Base-by-base conservation (phyloP, 2,113 vertebrate species). In the Callionymus lyra region DNA sequence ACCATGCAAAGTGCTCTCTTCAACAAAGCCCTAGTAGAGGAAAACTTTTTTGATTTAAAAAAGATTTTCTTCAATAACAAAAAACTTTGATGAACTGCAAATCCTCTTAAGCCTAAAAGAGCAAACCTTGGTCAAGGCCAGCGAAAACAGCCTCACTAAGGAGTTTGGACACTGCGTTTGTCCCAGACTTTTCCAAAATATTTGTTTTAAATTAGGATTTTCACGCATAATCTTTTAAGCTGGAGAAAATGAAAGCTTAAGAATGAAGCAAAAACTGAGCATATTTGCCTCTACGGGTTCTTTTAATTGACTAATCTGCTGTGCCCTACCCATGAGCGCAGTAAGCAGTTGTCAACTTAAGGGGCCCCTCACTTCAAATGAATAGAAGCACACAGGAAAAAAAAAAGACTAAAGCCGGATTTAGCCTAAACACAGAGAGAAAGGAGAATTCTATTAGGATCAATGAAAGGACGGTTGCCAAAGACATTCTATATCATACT, bases 241-340 rank as follows among this genome's bases (percentile, higher is more conserved):
- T 60, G 55, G 60, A 72, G 56, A 70, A n/a, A 27, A 67, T 41
- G 37, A 56, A 66, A 43, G 69, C 61, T 80, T 64, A 70, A 66
- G 49, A 56, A 66, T 42, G 56, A 62, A 27, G 55, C 57, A 59
- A 38, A 73, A 67, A 71, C 62, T 59, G 56, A 63, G 55, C 40
- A 52, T 33, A 10, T 42, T 66, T 64, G 49, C 65, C 65, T 70
- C 50, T 56, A 56, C 56, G 63, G 65, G 63, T 72, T 69, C 65
- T 66, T 72, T 78, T 74, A 74, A 78, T 74, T 67, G 68, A 74
- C 60, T 78, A 72, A 81, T 81, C 75, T 74, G 59, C 42, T 68
- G 38, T 57, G 56, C 48, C 46, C 65, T 69, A 62, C 53, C 63
- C 56, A 69, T 59, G 65, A 70, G 75, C 50, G 47, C 65, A 70